A percentile compares a stretch with the other conserved stretches of the same genome.
These are phyloP conservation scores for Mus caroli DNA, from an alignment of 2,797 vertebrate genomes.

Conservation along the genomic window DNA sequence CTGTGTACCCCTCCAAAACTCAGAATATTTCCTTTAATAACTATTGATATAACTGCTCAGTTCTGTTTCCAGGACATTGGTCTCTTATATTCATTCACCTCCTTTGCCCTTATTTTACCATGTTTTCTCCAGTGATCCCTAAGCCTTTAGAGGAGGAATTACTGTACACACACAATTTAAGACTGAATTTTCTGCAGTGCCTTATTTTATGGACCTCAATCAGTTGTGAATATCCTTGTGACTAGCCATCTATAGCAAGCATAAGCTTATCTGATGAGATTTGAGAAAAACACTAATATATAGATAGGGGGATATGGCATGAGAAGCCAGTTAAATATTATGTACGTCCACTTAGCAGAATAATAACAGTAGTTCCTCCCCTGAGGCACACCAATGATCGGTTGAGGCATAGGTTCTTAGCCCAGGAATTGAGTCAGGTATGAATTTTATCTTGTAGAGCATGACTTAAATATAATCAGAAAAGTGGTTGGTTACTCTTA, in stretches of 20 bases:
- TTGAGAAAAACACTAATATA: neutral
- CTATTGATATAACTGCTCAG: neutral
- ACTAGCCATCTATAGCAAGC: neutral
- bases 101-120: neutral
- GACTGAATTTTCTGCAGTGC: neutral
- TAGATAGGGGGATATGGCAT: no score
- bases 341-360: neutral
- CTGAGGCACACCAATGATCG: neutral
- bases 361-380: no score
- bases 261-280: neutral
- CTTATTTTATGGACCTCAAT: neutral
- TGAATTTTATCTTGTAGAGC: neutral
- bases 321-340: neutral
- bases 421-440: neutral
- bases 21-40: neutral
- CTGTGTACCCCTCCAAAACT: neutral
- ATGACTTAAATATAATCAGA: neutral
- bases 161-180: no score
- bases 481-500: neutral
- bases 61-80: neutral
- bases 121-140: no score
- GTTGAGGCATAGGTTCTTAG: no score
- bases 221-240: neutral
- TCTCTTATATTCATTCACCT: neutral
- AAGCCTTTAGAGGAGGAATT: neutral